Base-by-base conservation (phyloP, 2,113 vertebrate species). In the Bufo gargarizans region DNA sequence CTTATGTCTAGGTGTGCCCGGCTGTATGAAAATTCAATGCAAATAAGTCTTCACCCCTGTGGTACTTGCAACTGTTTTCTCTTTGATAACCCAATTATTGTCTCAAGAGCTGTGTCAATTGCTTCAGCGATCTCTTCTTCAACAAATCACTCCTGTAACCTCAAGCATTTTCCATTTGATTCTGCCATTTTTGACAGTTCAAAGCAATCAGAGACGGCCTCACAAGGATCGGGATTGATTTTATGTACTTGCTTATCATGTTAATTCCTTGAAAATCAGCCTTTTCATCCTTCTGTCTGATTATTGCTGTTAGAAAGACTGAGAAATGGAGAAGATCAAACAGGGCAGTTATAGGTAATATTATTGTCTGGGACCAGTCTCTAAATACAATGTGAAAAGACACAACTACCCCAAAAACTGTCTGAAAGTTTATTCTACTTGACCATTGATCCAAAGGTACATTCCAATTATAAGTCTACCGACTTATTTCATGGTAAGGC, bases 61-160 rank as follows among this genome's bases (percentile, higher is more conserved):
- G 97, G 97, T 99, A 99, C 98, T 99, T 98, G 98, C 78, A 99
- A 99, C 98, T 99, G 98, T 98, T 99, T 99, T 99, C 98, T 98
- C 98, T 99, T 99, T 99, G 98, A 99, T 99, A 99, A 99, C 98
- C 98, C 97, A 99, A 99, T 99, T 99, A 99, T 99, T 98, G 98
- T 99, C 97, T 99, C 96, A 97, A 99, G 98, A 99, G 98, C 98
- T 99, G 97, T 99, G 98, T 99, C 98, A 99, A 99, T 99, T 99
- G 98, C 98, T 97, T 97, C 94, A 97, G 97, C 97, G 97, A 99
- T 99, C 98, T 98, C 98, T 99, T 99, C 98, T 99, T 98, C 97
- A 99, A 99, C 97, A 99, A 99, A 99, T 99, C 97, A 99, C 97
- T 98, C 97, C 98, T 95, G 96, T 99, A 99, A 99, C 98, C 98